These are phyloP conservation scores for Cyclophora albipunctata DNA, from an alignment of 2,888 invertebrate species.

Conservation along the genomic window DNA sequence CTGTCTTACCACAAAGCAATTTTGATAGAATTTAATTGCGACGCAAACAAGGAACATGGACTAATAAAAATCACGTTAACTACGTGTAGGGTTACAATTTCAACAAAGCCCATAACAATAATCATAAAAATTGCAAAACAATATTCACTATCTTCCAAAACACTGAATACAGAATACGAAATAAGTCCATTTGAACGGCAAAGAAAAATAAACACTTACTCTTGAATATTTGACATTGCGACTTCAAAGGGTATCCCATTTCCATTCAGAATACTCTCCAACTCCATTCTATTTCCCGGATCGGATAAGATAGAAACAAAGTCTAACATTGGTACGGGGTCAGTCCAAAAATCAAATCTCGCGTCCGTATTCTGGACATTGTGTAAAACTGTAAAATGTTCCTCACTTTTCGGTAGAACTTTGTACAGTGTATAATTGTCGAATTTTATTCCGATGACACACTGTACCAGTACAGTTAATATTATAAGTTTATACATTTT, in stretches of 20 bases:
- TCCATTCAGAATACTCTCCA: slow-evolving; percentile 35
- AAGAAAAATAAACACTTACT: slow-evolving; percentile 37
- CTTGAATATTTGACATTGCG: slow-evolving; percentile 57
- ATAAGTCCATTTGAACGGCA: too few species aligned
- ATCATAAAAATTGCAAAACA: too few species aligned
- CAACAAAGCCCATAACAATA: too few species aligned
- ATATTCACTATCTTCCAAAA: too few species aligned
- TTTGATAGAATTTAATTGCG: too few species aligned
- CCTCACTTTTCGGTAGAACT: slow-evolving; percentile 59
- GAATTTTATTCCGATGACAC: slow-evolving; percentile 21
- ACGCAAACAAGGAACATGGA: too few species aligned
- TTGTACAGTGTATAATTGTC: slow-evolving; percentile 71
- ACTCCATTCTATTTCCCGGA: slow-evolving; percentile 35
- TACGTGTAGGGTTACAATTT: too few species aligned
- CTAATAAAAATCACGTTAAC: too few species aligned
- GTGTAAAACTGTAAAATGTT: slow-evolving; percentile 65
- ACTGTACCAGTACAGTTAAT: neutral
- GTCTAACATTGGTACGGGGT: slow-evolving; percentile 23
- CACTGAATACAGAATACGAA: too few species aligned
- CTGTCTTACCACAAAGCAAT: too few species aligned
- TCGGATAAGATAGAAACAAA: slow-evolving; percentile 51
- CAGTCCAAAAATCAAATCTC: slow-evolving; percentile 65
- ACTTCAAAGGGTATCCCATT: slow-evolving; percentile 47
- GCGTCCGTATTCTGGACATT: slow-evolving; percentile 51
- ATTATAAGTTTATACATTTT: neutral